These are phyloP conservation scores for Cololabis saira DNA, from an alignment of 2,113 vertebrate genomes.

Conservation along the genomic window DNA sequence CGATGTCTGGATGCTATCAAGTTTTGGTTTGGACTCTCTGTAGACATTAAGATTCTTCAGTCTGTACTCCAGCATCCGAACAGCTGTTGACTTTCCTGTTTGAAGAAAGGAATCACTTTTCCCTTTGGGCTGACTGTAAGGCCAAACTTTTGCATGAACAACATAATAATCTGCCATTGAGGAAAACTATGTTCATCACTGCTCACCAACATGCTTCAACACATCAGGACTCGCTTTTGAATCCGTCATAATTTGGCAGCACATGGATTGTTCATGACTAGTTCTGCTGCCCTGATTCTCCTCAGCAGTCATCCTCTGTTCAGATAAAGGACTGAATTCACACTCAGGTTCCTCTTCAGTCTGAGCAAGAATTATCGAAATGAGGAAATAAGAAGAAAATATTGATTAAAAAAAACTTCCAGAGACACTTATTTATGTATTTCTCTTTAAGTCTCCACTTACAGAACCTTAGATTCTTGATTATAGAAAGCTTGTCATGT, in stretches of 20 bases:
- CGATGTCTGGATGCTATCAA: conserved; percentile 74
- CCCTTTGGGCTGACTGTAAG: conserved; percentile 6
- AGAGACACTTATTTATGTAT: neutral
- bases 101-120: conserved; percentile 17
- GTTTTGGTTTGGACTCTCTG: conserved; percentile 75
- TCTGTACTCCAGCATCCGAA: conserved; percentile 77
- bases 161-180: conserved; percentile 20
- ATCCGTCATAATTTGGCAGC: conserved; percentile 75
- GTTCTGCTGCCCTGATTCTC: conserved; percentile 12
- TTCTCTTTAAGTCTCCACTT: neutral
- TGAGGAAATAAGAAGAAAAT: neutral
- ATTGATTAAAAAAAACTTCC: neutral
- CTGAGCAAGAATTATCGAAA: conserved; percentile 31
- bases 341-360: conserved; percentile 41
- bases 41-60: conserved; percentile 81
- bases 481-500: neutral
- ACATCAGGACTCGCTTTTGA: conserved; percentile 68
- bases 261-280: conserved; percentile 58
- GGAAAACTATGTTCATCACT: conserved; percentile 6
- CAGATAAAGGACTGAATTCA: conserved; percentile 20
- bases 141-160: conserved; percentile 13
- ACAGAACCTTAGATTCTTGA: neutral
- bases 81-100: conserved; percentile 86
- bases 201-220: conserved; percentile 78
- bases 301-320: conserved; percentile 15